Conservation (phyloP, 2,113 vertebrate genomes). For the rat (Rattus norvegicus) region DNA sequence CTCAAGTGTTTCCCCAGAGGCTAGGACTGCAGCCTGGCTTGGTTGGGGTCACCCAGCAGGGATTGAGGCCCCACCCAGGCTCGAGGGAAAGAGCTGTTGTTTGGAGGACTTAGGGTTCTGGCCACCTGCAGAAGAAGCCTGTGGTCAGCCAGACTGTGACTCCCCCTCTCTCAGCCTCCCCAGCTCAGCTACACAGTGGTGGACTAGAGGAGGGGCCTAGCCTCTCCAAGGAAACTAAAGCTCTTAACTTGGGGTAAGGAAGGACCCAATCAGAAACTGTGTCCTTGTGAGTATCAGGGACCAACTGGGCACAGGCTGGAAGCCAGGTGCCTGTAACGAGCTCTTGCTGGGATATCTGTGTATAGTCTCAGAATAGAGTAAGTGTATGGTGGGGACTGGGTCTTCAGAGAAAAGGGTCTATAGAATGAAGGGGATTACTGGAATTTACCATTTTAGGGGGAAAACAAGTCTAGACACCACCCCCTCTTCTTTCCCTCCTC, state of each 20-base stretch:
- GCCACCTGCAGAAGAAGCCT: conserved; percentile 15
- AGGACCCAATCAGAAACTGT: neutral
- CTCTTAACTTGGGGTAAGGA: neutral
- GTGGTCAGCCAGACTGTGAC: neutral
- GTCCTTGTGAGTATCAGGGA: neutral
- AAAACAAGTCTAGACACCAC: neutral
- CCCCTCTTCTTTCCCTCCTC: too few species aligned
- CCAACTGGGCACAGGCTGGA: neutral
- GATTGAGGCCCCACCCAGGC: conserved; percentile 15
- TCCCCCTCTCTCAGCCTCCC: neutral
- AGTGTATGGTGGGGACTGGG: neutral
- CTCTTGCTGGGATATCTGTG: neutral
- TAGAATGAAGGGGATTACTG: neutral
- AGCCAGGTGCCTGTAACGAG: neutral
- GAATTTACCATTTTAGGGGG: neutral
- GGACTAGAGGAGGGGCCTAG: neutral
- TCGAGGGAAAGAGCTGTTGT: neutral
- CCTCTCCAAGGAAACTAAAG: neutral
- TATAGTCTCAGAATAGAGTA: neutral
- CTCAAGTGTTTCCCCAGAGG: neutral
- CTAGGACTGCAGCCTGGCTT: neutral
- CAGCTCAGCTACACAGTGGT: neutral
- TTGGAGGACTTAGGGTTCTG: neutral
- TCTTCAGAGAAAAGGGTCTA: neutral
- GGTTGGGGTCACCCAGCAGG: conserved; percentile 48